Conservation (phyloP, 1,140 invertebrate species). For the Paraescarpia echinospica region DNA sequence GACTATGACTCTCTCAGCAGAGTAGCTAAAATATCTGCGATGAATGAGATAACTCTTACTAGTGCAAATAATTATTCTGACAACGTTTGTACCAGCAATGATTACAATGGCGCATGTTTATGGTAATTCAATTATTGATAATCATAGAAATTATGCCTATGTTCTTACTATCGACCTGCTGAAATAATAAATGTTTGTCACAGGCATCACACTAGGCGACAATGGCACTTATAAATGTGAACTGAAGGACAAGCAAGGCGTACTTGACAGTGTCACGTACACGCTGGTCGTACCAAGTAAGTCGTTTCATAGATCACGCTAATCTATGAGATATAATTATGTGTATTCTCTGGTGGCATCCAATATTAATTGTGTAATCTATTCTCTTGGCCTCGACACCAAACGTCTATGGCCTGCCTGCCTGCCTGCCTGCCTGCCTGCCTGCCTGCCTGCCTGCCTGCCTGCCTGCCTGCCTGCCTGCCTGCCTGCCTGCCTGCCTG, state of each 20-base stretch:
- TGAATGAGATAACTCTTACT: background rate
- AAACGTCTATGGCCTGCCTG: no score
- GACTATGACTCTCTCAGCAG: background rate
- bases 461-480: no score
- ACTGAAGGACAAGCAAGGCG: background rate
- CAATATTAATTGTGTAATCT: no score
- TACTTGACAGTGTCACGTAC: background rate
- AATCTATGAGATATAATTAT: no score
- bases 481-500: no score
- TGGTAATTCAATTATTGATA: background rate
- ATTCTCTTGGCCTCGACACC: no score
- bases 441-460: no score
- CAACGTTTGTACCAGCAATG: background rate
- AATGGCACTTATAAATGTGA: slow-evolving; percentile 18
- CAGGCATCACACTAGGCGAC: slow-evolving; percentile 8
- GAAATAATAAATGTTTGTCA: background rate
- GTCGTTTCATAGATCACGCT: background rate
- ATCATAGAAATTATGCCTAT: background rate
- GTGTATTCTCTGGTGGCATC: no score
- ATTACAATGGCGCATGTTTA: background rate
- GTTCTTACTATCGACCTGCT: background rate
- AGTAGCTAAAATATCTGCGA: background rate
- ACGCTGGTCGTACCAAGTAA: slow-evolving; percentile 14
- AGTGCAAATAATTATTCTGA: background rate
- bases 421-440: no score